Evolutionary conservation across 2,797 vertebrate genomes (phyloP).

Genomic region (Masticophis lateralis): DNA sequence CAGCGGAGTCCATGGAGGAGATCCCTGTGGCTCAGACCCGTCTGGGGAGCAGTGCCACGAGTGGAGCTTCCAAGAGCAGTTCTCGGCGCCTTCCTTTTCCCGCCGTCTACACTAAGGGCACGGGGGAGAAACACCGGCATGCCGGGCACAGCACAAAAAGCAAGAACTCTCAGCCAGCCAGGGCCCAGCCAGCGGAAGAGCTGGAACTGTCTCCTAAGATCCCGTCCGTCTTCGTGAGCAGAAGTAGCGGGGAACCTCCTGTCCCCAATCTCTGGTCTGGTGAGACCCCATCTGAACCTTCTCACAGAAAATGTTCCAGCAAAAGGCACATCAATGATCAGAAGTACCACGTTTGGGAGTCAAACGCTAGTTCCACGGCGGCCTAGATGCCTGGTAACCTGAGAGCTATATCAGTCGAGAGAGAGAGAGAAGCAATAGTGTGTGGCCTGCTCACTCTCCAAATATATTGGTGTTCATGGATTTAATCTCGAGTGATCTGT

Average conservation of each 20-base stretch:
- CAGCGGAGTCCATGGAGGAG: slow-evolving; percentile 87
- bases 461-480: slow-evolving; percentile 15
- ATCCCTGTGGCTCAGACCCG: slow-evolving; percentile 84
- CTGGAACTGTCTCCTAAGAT: slow-evolving; percentile 74
- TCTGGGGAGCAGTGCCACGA: slow-evolving; percentile 78
- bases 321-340: slow-evolving; percentile 55
- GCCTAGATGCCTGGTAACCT: slow-evolving; percentile 39
- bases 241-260: slow-evolving; percentile 72
- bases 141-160: slow-evolving; percentile 72
- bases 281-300: slow-evolving; percentile 40
- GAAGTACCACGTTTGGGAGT: slow-evolving; percentile 29
- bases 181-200: background rate
- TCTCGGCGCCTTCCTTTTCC: slow-evolving; percentile 35
- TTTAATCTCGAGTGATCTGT: background rate
- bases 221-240: slow-evolving; percentile 80
- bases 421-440: background rate
- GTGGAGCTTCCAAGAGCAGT: background rate
- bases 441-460: slow-evolving; percentile 4
- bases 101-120: slow-evolving; percentile 30
- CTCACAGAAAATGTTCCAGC: slow-evolving; percentile 68
- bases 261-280: slow-evolving; percentile 29
- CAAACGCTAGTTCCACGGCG: slow-evolving; percentile 48
- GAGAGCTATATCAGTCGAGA: slow-evolving; percentile 26
- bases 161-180: slow-evolving; percentile 44
- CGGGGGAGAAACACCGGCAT: slow-evolving; percentile 48